phyloP scores from a whole-genome alignment of 2,888 invertebrate genomes.

The Laothoe populi region DNA sequence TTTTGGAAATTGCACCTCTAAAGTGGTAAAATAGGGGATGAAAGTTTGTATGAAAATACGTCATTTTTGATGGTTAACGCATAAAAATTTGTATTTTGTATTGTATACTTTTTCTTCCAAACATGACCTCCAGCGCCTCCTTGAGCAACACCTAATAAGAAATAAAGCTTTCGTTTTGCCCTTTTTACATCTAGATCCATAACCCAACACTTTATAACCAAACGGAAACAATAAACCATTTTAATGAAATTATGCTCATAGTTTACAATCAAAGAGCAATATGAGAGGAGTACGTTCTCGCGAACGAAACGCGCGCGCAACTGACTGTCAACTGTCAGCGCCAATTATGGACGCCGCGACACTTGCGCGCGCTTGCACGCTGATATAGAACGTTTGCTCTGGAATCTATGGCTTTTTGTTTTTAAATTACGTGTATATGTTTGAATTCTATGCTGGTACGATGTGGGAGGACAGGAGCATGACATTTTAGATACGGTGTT shows the following conservation, averaged over 20 bases:
- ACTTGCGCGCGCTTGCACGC: slow-evolving; percentile 76
- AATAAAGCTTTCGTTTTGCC: too few relatives aligned
- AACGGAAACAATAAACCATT: slow-evolving; percentile 12
- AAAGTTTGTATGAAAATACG: too few relatives aligned
- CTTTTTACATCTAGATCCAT: not conserved
- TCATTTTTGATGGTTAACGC: too few relatives aligned
- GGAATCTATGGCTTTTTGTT: slow-evolving; percentile 52
- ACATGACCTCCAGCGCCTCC: too few relatives aligned
- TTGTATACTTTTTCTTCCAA: too few relatives aligned
- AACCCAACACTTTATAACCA: not conserved
- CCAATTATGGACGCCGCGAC: slow-evolving; percentile 79
- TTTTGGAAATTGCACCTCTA: too few relatives aligned
- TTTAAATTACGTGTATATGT: slow-evolving; percentile 36
- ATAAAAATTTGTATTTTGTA: too few relatives aligned
- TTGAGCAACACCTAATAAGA: too few relatives aligned
- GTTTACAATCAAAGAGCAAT: slow-evolving; percentile 54
- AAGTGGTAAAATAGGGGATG: too few relatives aligned
- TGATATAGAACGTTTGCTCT: slow-evolving; percentile 68
- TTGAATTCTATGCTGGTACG: slow-evolving; percentile 25
- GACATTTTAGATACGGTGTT: not conserved
- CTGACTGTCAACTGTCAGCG: slow-evolving; percentile 76
- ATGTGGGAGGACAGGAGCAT: not conserved
- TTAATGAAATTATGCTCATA: slow-evolving; percentile 23
- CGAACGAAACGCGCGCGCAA: slow-evolving; percentile 66
- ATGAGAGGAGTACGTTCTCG: slow-evolving; percentile 64